These are phyloP conservation scores for Dermochelys coriacea DNA, from an alignment of 2,797 vertebrate genomes.

Conservation along the genomic window DNA sequence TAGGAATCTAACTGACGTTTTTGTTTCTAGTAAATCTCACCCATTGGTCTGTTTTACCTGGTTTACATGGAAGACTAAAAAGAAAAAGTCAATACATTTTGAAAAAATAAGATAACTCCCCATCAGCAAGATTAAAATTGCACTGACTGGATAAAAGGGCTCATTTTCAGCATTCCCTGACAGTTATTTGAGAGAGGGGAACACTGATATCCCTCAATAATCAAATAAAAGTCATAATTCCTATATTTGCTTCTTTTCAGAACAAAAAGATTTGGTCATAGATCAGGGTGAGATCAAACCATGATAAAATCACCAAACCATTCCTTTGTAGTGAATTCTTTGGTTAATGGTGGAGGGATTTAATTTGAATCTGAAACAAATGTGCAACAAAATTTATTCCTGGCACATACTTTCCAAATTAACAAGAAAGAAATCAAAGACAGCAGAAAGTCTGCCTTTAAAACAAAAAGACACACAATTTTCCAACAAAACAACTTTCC, in stretches of 20 bases:
- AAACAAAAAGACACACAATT: conserved; percentile 24
- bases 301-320: conserved; percentile 32
- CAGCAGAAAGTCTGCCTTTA: conserved; percentile 34
- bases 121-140: neutral
- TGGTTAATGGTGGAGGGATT: conserved; percentile 17
- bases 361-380: conserved; percentile 58
- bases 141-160: conserved; percentile 35
- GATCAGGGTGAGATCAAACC: conserved; percentile 47
- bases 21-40: neutral
- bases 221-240: conserved; percentile 65
- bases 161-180: conserved; percentile 48
- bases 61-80: neutral
- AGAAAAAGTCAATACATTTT: neutral
- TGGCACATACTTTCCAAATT: conserved; percentile 25
- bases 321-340: neutral
- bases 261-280: conserved; percentile 24
- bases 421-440: conserved; percentile 49
- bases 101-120: neutral
- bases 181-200: conserved; percentile 46
- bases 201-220: conserved; percentile 16
- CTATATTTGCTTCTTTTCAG: conserved; percentile 60
- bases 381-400: conserved; percentile 48
- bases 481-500: conserved; percentile 3
- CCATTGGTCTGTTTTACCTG: neutral
- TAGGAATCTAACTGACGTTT: neutral